Evolutionary conservation across 2,113 vertebrate species (phyloP), one percentile per base, ranked within the genome.

Genomic region (Notechis scutatus): DNA sequence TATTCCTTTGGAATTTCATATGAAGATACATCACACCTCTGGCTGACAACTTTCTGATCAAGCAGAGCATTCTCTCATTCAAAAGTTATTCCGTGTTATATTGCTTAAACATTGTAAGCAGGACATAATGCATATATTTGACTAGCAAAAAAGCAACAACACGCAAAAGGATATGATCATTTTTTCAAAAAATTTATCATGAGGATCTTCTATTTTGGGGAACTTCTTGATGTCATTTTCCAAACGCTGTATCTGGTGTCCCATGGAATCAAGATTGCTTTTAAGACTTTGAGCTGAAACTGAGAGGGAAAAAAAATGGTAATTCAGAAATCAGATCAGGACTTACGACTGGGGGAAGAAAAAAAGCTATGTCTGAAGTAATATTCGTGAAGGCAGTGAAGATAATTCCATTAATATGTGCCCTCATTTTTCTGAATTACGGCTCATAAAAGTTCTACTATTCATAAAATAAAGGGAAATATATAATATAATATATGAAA

Each of bases 121-220:
- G 56, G 8, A 39, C 39, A 15, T 15, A 34, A 23, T 59, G 59
- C 9, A 61, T 81, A 90, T 24, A 56, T n/a, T 93, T 24, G 0
- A 23, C 57, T n/a, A 95, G 93, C 0, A 3, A 92, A 61, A 1
- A 92, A 90, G 24, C 0, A 64, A 50, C 15, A 39, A 21, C 0
- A 0, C 50, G 94, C 81, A 98, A 99, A 61, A 99, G 99, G 99
- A 99, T 99, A 99, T 99, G 18, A 95, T 98, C 99, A 99, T 98
- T 96, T 99, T 99, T 96, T 99, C 98, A 47, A 99, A 98, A 97
- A 99, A 99, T 97, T 99, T 99, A 97, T 99, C 99, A n/a, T 97
- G 97, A 2, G 95, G 94, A 92, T 99, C 98, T 20, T 99, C 97
- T 5, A 95, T 97, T 96, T 99, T 97, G 0, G 98, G 98, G 95